These are phyloP conservation scores for Meteorus cinctellus DNA, from an alignment of 2,888 invertebrate genomes.

Conservation along the genomic window DNA sequence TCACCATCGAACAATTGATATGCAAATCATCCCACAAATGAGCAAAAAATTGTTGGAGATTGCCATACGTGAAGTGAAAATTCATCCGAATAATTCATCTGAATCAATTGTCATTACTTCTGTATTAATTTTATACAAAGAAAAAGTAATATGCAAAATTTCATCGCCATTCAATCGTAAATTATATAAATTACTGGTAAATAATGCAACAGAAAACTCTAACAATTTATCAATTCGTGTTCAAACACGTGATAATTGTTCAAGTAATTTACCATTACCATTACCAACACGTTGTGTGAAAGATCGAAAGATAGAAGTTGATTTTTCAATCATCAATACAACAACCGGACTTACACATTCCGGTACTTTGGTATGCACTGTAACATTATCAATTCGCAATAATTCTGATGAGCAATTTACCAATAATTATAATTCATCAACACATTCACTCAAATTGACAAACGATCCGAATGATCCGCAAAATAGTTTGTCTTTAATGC, in stretches of 20 bases:
- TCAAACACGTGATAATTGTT: slow-evolving; percentile 54
- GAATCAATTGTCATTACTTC: slow-evolving; percentile 56
- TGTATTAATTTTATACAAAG: slow-evolving; percentile 61
- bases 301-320: slow-evolving; percentile 61
- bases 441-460: slow-evolving; percentile 53
- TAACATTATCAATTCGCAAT: slow-evolving; percentile 58
- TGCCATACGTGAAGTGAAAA: slow-evolving; percentile 63
- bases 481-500: slow-evolving; percentile 53
- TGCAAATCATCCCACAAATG: slow-evolving; percentile 48
- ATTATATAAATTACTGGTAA: slow-evolving; percentile 65
- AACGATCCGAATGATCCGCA: slow-evolving; percentile 68
- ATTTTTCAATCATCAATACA: slow-evolving; percentile 65
- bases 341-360: slow-evolving; percentile 56
- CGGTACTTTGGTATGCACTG: slow-evolving; percentile 62
- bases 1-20: slow-evolving; percentile 51
- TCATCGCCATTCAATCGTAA: slow-evolving; percentile 66
- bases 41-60: slow-evolving; percentile 65
- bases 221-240: slow-evolving; percentile 63
- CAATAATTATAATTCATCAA: slow-evolving; percentile 43
- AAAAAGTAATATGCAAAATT: slow-evolving; percentile 63
- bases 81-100: slow-evolving; percentile 52
- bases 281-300: slow-evolving; percentile 62
- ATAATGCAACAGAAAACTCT: slow-evolving; percentile 55
- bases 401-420: neutral
- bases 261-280: slow-evolving; percentile 63